Conservation (phyloP, 1,140 invertebrate genomes). For the Chymomyza costata region DNA sequence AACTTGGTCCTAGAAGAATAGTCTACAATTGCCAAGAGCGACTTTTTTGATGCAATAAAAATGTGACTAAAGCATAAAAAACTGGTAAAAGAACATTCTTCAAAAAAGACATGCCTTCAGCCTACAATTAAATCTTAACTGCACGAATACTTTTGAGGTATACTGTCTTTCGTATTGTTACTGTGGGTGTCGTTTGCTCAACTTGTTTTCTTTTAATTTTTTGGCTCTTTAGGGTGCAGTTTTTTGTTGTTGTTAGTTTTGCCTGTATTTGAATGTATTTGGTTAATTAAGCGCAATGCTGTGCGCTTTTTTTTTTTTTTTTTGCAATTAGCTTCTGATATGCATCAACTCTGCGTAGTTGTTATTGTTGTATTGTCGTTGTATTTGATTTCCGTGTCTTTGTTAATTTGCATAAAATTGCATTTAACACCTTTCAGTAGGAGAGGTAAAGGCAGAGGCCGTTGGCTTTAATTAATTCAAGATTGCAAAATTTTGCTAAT, state of each 20-base stretch:
- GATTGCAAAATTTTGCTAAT: no score
- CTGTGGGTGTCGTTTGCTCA: conserved; percentile 30
- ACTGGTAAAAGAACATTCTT: no score
- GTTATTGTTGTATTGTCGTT: conserved; percentile 23
- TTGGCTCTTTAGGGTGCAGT: conserved; percentile 33
- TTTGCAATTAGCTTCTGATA: conserved; percentile 60
- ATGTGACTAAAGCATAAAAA: no score
- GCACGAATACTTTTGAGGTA: no score
- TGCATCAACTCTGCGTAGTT: conserved; percentile 37
- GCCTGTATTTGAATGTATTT: conserved; percentile 8
- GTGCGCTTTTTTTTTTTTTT: conserved; percentile 5
- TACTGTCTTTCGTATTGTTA: neutral
- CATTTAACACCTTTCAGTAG: conserved; percentile 57
- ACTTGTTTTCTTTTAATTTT: conserved; percentile 7
- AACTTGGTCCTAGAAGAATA: no score
- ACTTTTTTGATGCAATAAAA: no score
- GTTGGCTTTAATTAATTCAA: conserved; percentile 3
- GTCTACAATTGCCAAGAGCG: no score
- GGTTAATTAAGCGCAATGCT: conserved; percentile 51
- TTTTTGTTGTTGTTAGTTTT: conserved; percentile 7
- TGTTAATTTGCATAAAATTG: conserved; percentile 61
- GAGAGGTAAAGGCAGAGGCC: conserved; percentile 5
- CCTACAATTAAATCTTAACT: no score
- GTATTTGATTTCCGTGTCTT: no score
- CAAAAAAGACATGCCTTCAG: no score